Evolutionary conservation across 2,888 invertebrate genomes (phyloP), one percentile per base, ranked within the genome.

Genomic region (Teleogryllus oceanicus): DNA sequence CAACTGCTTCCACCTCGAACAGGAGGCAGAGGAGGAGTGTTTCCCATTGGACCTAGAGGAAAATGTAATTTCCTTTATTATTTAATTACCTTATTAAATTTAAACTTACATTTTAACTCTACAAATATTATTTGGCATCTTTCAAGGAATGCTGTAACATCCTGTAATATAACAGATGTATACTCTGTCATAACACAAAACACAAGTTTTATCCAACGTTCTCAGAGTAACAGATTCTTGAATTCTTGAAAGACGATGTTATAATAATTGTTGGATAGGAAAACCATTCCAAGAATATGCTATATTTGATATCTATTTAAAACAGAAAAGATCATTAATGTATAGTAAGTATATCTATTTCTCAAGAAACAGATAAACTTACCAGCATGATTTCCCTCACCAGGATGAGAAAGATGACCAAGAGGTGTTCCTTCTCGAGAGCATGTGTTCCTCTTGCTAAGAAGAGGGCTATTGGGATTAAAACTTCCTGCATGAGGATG

Each of bases 1-100:
- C 80, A 81, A 51, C 80, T 80, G 76, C 82, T 82, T 13, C 82
- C 80, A n/a, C 82, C 82, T 75, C 81, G n/a, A 62, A 81, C 79
- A 49, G 81, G 81, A 24, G 82, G 82, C 13, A 81, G 76, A 16
- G 81, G 81, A 11, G 80, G 80, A 24, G 62, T 62, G 62, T 62
- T 62, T 4, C 62, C 62, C 62, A 62, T 62, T 4, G 13, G 62
- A n/a, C 11, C 62, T 62, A 62, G 4, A 62, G 37, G 37, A 37
- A 37, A 37, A 37, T 37, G 37, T 37, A 37, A 37, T 37, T 37
- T 5, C 37, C 37, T 37, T 37, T 37, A 5, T 37, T 37, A 37
- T 37, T 37, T 8, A 37, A 37, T 37, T 37, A 37, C 37, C 37
- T 37, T 37, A 37, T 37, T 37, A 37, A 37, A 37, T 37, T 37